phyloP scores from a whole-genome alignment of 2,113 vertebrate species.

The Mohoua ochrocephala region DNA sequence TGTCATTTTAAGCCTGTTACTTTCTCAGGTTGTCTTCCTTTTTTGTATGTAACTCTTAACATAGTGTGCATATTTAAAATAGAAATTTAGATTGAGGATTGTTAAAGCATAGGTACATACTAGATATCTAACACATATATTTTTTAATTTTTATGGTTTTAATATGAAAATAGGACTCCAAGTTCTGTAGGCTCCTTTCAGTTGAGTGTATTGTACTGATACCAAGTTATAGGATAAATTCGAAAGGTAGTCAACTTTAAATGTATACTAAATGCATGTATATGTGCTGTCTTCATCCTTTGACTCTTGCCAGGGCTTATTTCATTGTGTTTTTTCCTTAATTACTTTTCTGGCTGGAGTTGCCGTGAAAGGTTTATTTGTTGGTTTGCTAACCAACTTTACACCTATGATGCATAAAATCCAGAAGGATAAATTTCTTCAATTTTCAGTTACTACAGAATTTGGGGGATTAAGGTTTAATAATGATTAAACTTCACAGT shows the following conservation, averaged over 20 bases:
- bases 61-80: not conserved
- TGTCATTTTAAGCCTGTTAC: not conserved
- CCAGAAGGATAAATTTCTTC: not conserved
- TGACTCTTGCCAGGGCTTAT: not conserved
- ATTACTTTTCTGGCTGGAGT: not conserved
- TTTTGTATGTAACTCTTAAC: not conserved
- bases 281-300: not conserved
- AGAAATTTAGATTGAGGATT: not conserved
- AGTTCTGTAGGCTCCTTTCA: not conserved
- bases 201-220: not conserved
- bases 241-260: not conserved
- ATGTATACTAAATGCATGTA: not conserved
- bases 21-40: not conserved
- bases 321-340: not conserved
- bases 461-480: not conserved
- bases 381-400: not conserved
- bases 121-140: not conserved
- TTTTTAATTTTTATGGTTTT: not conserved
- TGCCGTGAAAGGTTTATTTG: not conserved
- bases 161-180: not conserved
- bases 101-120: not conserved
- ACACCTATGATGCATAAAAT: not conserved
- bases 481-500: not conserved
- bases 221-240: not conserved
- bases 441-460: not conserved